phyloP scores from a whole-genome alignment of 2,113 vertebrate species.

The Pangasianodon gigas region DNA sequence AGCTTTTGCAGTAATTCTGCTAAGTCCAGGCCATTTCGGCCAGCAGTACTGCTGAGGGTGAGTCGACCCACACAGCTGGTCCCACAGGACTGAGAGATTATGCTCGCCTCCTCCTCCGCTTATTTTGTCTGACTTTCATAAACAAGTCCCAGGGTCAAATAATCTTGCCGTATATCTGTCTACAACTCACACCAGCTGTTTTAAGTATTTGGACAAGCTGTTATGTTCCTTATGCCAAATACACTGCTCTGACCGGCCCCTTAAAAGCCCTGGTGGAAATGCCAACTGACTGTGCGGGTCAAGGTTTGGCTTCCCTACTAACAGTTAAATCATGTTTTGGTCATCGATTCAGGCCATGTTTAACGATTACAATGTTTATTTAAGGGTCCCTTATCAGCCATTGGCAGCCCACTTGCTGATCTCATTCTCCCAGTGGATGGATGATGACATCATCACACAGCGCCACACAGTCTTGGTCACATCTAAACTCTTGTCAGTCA shows the following conservation, averaged over 20 bases:
- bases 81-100: constrained; percentile 41
- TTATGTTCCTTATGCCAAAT: constrained; percentile 41
- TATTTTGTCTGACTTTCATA: constrained; percentile 53
- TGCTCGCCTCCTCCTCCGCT: constrained; percentile 38
- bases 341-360: constrained; percentile 69
- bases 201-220: constrained; percentile 55
- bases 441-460: constrained; percentile 77
- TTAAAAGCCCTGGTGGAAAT: constrained; percentile 58
- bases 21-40: constrained; percentile 27
- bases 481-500: constrained; percentile 18
- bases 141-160: constrained; percentile 50
- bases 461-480: constrained; percentile 33
- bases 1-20: constrained; percentile 29
- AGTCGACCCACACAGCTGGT: constrained; percentile 33
- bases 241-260: constrained; percentile 57
- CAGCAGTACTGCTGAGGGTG: not conserved
- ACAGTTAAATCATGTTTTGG: constrained; percentile 61
- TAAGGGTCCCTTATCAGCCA: constrained; percentile 77
- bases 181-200: constrained; percentile 44
- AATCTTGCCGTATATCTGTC: constrained; percentile 54
- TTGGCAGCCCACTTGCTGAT: constrained; percentile 71
- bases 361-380: constrained; percentile 77
- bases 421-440: constrained; percentile 72
- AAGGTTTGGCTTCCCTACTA: constrained; percentile 63
- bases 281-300: constrained; percentile 59